Evolutionary conservation across 2,888 invertebrate genomes (phyloP).

Genomic region (Parnassius apollo): DNA sequence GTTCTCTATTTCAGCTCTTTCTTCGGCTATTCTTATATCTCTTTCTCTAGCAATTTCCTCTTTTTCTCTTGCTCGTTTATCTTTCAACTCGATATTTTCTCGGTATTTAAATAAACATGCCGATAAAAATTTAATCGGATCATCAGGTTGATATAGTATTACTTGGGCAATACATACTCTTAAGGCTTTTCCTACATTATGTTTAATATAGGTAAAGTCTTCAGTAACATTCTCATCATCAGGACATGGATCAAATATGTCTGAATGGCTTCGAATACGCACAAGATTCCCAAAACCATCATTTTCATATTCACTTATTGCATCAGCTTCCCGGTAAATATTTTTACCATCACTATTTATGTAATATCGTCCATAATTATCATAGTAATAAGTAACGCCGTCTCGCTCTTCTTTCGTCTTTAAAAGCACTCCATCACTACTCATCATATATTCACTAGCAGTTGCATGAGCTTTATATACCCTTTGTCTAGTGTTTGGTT

Average conservation of each 20-base stretch:
- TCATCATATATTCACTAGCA: slow-evolving; percentile 72
- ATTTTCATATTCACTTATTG: slow-evolving; percentile 69
- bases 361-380: slow-evolving; percentile 70
- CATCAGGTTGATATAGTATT: slow-evolving; percentile 63
- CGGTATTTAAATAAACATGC: slow-evolving; percentile 57
- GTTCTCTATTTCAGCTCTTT: slow-evolving; percentile 56
- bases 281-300: slow-evolving; percentile 76
- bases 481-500: slow-evolving; percentile 55
- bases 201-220: slow-evolving; percentile 68
- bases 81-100: slow-evolving; percentile 61
- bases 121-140: slow-evolving; percentile 69
- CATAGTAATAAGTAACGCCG: slow-evolving; percentile 62
- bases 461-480: slow-evolving; percentile 64
- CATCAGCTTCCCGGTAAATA: slow-evolving; percentile 64
- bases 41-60: slow-evolving; percentile 58
- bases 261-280: slow-evolving; percentile 60
- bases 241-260: slow-evolving; percentile 62
- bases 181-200: slow-evolving; percentile 61
- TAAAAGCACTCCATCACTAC: slow-evolving; percentile 58
- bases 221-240: slow-evolving; percentile 64
- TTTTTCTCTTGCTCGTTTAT: slow-evolving; percentile 54
- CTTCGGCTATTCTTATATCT: slow-evolving; percentile 56
- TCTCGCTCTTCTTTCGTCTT: slow-evolving; percentile 65
- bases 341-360: slow-evolving; percentile 62
- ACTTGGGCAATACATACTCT: slow-evolving; percentile 65